Percentiles rank a stretch among this genome's conserved stretches.
Conservation (phyloP, 2,888 invertebrate genomes). For the Sclerodermus sp. region DNA sequence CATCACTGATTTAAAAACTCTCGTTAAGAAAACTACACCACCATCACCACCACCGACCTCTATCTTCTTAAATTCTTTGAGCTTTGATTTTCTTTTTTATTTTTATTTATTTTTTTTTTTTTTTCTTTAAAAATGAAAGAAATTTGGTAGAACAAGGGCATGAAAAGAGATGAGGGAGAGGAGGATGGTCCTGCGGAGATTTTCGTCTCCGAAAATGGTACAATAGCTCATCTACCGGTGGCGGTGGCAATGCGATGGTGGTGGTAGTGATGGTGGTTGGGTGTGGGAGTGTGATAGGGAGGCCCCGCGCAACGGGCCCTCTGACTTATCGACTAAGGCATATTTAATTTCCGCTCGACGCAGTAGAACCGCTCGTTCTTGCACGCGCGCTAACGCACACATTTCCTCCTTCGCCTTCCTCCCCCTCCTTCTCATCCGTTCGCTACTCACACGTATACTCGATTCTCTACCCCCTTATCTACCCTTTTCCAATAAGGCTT, state of each 20-base stretch:
- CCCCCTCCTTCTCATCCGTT: not conserved
- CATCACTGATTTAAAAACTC: conserved; percentile 2
- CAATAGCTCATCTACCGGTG: conserved; percentile 56
- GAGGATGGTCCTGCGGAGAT: conserved; percentile 38
- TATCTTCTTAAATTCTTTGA: too few relatives aligned
- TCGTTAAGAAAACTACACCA: too few relatives aligned
- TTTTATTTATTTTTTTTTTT: too few relatives aligned
- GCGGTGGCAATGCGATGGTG: too few relatives aligned
- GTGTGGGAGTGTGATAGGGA: conserved; percentile 53
- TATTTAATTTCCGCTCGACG: conserved; percentile 55
- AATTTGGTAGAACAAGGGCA: too few relatives aligned
- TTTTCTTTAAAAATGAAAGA: too few relatives aligned
- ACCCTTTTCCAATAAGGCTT: conserved; percentile 55
- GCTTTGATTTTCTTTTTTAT: too few relatives aligned
- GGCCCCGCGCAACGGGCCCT: conserved; percentile 37
- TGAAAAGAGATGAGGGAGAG: conserved; percentile 16
- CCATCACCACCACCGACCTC: too few relatives aligned
- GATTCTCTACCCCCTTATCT: conserved; percentile 31
- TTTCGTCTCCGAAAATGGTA: conserved; percentile 55
- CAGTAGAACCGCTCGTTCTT: too few relatives aligned
- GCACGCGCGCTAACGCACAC: not conserved
- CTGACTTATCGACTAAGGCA: conserved; percentile 58
- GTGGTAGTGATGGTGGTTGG: too few relatives aligned
- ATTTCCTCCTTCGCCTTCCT: not conserved
- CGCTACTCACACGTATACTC: not conserved